A percentile compares a stretch with the other conserved stretches of the same genome.
Evolutionary conservation across 1,140 invertebrate species (phyloP).

Genomic region (Zaprionus africanus): DNA sequence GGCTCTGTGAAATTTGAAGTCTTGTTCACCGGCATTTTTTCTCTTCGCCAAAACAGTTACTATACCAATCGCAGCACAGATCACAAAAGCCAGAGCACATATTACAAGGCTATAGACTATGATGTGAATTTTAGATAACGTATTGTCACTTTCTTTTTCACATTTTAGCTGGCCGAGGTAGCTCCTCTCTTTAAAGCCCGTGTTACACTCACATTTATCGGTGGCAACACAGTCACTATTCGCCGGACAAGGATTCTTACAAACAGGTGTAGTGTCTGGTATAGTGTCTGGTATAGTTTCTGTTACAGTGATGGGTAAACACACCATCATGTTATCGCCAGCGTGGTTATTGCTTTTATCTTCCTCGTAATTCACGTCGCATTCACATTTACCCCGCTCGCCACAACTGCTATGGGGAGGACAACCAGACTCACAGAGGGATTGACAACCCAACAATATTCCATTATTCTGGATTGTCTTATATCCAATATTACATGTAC

Average conservation of each 20-base stretch:
- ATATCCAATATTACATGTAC: slow-evolving; percentile 14
- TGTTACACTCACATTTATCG: neutral
- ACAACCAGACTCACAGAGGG: neutral
- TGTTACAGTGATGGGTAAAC: no score
- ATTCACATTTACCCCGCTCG: neutral
- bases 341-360: neutral
- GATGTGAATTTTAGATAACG: neutral
- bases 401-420: slow-evolving; percentile 1
- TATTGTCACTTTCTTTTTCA: neutral
- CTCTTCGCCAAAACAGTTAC: neutral
- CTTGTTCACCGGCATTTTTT: neutral
- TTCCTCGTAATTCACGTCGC: neutral
- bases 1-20: no score
- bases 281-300: no score
- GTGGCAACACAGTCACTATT: neutral
- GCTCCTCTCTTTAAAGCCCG: neutral
- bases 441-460: slow-evolving; percentile 6
- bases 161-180: no score
- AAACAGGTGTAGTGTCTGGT: no score
- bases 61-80: neutral
- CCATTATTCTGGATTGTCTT: neutral
- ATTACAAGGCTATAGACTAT: neutral
- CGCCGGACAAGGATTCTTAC: neutral
- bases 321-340: no score
- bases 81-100: neutral